These are phyloP conservation scores for Entomobrya multifasciata DNA, from an alignment of 2,888 invertebrate genomes.

Conservation along the genomic window DNA sequence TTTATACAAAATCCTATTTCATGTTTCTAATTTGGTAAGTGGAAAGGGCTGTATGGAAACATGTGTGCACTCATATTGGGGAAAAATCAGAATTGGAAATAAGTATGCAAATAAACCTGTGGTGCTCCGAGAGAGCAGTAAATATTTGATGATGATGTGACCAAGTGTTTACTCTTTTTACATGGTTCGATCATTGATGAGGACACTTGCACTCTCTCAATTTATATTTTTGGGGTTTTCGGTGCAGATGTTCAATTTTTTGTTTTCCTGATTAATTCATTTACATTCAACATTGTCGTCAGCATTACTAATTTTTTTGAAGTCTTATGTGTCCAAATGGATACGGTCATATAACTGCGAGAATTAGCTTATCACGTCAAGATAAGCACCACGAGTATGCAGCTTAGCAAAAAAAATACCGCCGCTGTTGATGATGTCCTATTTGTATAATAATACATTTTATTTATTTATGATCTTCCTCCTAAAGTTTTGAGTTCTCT, in stretches of 20 bases:
- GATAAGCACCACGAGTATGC: slow-evolving; percentile 15
- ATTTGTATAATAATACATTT: neutral
- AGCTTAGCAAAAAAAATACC: neutral
- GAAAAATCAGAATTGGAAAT: neutral
- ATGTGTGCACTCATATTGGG: slow-evolving; percentile 23
- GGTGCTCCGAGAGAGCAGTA: too few species aligned
- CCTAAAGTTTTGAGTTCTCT: neutral
- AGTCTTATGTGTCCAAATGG: neutral
- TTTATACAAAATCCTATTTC: neutral
- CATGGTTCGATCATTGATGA: slow-evolving; percentile 1
- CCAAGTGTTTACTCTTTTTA: slow-evolving; percentile 43
- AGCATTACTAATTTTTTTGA: neutral
- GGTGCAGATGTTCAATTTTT: slow-evolving; percentile 48
- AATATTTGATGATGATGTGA: neutral
- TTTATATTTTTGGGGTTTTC: neutral
- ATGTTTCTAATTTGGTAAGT: slow-evolving; percentile 1
- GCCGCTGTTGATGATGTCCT: neutral
- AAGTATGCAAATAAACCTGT: slow-evolving; percentile 38
- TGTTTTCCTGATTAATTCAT: slow-evolving; percentile 7
- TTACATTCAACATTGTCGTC: slow-evolving; percentile 8
- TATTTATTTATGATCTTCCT: slow-evolving; percentile 9
- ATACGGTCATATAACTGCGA: too few species aligned
- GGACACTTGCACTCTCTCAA: slow-evolving; percentile 35
- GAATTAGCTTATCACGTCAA: slow-evolving; percentile 11
- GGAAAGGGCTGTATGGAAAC: neutral